Percentiles rank a stretch among this genome's conserved stretches.
phyloP scores from a whole-genome alignment of 2,113 vertebrate genomes.

The Murina feae region DNA sequence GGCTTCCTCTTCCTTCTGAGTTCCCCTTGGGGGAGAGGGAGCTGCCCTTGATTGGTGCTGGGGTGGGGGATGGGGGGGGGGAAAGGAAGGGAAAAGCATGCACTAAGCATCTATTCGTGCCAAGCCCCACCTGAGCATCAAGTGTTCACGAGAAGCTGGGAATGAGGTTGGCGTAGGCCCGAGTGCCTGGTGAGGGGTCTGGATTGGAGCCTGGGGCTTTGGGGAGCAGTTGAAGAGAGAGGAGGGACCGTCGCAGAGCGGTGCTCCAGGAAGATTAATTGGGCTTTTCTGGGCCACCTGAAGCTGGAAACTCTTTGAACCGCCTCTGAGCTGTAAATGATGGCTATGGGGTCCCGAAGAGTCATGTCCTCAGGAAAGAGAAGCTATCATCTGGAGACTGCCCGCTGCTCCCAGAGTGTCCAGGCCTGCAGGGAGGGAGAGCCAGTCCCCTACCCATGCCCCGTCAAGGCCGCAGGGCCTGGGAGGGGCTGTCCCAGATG shows the following conservation, averaged over 20 bases:
- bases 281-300: not conserved
- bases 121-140: not conserved
- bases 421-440: not conserved
- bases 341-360: not conserved
- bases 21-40: not conserved
- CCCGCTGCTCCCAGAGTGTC: not conserved
- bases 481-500: not conserved
- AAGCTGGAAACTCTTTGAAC: not conserved
- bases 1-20: not conserved
- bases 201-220: not conserved
- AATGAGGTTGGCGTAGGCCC: not conserved
- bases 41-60: not conserved
- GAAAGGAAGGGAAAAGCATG: not conserved
- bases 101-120: not conserved
- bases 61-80: not conserved
- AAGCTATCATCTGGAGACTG: not conserved
- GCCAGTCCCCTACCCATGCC: no score
- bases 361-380: not conserved
- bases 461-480: accelerated
- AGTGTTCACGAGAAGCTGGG: not conserved
- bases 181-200: not conserved
- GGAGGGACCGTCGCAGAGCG: not conserved
- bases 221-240: not conserved
- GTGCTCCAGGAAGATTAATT: not conserved
- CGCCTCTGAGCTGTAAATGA: not conserved